Evolutionary conservation across 2,113 vertebrate genomes (phyloP), one percentile per base, ranked within the genome.

Genomic region (Lagenorhynchus albirostris): DNA sequence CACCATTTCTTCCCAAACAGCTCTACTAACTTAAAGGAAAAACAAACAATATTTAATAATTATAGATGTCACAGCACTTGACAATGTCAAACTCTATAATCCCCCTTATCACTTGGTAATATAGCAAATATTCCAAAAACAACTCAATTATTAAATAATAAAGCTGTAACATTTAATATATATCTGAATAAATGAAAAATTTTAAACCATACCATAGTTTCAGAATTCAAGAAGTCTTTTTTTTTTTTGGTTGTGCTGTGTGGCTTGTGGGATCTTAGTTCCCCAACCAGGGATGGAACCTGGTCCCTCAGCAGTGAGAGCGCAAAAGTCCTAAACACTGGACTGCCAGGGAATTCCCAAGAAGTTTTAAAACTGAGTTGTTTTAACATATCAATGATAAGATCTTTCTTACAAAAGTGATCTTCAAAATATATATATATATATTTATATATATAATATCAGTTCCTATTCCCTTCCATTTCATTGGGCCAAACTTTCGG

Each of bases 1-100:
- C 89, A 99, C 99, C 99, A 99, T 99, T 98, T 99, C 99, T 98
- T 99, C 99, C 99, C 99, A 99, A 79, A 99, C 99, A 96, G 99
- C 98, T 98, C 99, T 99, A 88, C 98, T 98, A 97, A 99, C 99
- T 99, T 97, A 96, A 95, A 98, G 97, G 58, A 85, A 97, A 94
- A 95, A 55, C 31, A 96, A 21, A 91, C 33, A 97, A 83, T 25
- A 93, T 38, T 83, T 97, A 67, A 38, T 47, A 92, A 85, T 53
- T n/a, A 92, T 0, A 77, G 10, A 38, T 68, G 6, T 36, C 41
- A 85, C 0, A 17, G 3, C 11, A 89, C 38, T 82, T 73, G 38
- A 33, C 13, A 93, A 63, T 18, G 6, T 81, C 58, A 91, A 63
- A 93, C 31, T 71, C 44, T 87, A 90, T 88, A 95, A 81, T 62